Conservation (phyloP, 1,140 invertebrate genomes). For the Drosophila malerkotliana region DNA sequence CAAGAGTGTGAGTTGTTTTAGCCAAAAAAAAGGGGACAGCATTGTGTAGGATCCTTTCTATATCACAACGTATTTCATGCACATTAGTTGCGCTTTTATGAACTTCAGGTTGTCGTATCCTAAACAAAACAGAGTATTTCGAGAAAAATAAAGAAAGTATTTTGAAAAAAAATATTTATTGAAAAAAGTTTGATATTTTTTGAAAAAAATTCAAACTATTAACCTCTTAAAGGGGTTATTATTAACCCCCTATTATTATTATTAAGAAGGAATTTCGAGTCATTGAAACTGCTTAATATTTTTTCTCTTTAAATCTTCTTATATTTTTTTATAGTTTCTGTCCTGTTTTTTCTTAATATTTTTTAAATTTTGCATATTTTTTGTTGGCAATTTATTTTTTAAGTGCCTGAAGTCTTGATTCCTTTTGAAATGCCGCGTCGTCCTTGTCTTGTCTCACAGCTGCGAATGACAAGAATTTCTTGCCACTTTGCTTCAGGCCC, state of each 20-base stretch:
- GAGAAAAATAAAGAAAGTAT: background rate
- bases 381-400: background rate
- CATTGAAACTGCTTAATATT: too few relatives aligned
- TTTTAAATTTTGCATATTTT: background rate
- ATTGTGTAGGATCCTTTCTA: slow-evolving; percentile 21
- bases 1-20: background rate
- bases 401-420: slow-evolving; percentile 17
- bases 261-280: too few relatives aligned
- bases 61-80: slow-evolving; percentile 76
- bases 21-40: slow-evolving; percentile 3
- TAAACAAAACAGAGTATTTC: slow-evolving; percentile 60
- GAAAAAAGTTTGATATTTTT: too few relatives aligned
- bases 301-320: too few relatives aligned
- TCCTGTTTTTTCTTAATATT: background rate
- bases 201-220: too few relatives aligned
- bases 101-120: slow-evolving; percentile 78
- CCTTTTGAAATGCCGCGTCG: slow-evolving; percentile 40
- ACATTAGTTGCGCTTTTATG: slow-evolving; percentile 82
- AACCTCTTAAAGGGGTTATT: too few relatives aligned
- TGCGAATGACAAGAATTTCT: slow-evolving; percentile 81
- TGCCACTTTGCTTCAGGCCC: slow-evolving; percentile 41
- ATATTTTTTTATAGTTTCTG: background rate
- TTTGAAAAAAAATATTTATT: background rate
- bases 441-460: slow-evolving; percentile 59
- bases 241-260: too few relatives aligned